Evolutionary conservation across 2,888 invertebrate species (phyloP).

Genomic region (Sthenelais limicola): DNA sequence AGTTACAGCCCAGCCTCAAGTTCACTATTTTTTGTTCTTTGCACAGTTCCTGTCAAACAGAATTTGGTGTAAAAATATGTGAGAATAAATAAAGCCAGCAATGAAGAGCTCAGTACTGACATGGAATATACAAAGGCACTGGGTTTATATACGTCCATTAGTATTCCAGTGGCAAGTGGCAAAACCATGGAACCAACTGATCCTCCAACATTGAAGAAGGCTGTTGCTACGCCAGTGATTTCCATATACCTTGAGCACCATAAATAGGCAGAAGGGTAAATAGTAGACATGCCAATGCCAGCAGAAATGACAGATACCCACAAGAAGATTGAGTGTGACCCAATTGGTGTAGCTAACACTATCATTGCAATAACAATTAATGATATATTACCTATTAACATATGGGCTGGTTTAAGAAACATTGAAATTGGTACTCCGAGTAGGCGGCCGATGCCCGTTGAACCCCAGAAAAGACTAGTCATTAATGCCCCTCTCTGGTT

Average conservation of each 20-base stretch:
- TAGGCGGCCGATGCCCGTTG: conserved; percentile 12
- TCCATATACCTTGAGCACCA: conserved; percentile 22
- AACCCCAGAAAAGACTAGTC: conserved; percentile 24
- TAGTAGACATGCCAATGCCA: conserved; percentile 15
- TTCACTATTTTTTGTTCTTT: too few relatives aligned
- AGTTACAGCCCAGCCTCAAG: too few relatives aligned
- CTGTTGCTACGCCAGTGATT: not conserved
- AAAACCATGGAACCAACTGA: conserved; percentile 10
- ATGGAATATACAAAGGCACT: too few relatives aligned
- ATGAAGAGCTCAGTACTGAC: too few relatives aligned
- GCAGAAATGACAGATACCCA: not conserved
- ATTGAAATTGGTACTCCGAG: not conserved
- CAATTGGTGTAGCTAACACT: not conserved
- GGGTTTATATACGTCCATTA: too few relatives aligned
- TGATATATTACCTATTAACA: not conserved
- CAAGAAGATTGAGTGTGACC: not conserved
- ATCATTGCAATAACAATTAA: not conserved
- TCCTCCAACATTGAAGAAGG: not conserved
- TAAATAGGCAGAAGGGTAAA: conserved; percentile 18
- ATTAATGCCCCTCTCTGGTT: not conserved
- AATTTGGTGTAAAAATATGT: too few relatives aligned
- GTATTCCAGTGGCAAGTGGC: conserved; percentile 2
- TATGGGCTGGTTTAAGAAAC: conserved; percentile 6
- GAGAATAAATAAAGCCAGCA: too few relatives aligned
- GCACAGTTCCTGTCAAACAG: too few relatives aligned